Evolutionary conservation across 2,797 vertebrate genomes (phyloP).

Genomic region (Scleropages formosus): DNA sequence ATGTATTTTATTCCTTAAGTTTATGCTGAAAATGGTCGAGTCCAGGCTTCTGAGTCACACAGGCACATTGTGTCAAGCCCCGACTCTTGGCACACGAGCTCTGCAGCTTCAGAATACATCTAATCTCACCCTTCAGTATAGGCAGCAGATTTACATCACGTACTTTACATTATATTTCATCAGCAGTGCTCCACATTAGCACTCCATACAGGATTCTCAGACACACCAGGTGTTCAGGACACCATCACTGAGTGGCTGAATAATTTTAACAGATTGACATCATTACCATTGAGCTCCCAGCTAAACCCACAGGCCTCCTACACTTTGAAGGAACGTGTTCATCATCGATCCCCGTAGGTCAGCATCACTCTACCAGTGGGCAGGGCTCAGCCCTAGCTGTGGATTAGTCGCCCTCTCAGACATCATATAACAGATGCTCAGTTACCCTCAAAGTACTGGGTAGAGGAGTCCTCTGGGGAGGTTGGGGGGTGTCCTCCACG

Average conservation of each 20-base stretch:
- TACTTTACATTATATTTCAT: neutral
- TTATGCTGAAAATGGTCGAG: neutral
- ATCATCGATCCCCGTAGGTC: neutral
- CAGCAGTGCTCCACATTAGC: neutral
- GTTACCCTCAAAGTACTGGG: conserved; percentile 90
- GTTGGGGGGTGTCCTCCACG: conserved; percentile 76
- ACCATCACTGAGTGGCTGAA: neutral
- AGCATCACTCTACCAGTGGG: neutral
- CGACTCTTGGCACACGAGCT: neutral
- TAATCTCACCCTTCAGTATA: neutral
- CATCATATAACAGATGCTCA: neutral
- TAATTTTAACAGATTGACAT: neutral
- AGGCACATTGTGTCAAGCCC: neutral
- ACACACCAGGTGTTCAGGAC: too few species aligned
- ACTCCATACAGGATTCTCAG: neutral
- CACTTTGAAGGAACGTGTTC: neutral
- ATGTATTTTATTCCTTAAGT: neutral
- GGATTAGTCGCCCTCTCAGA: too few species aligned
- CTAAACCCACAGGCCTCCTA: neutral
- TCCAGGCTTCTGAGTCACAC: too few species aligned
- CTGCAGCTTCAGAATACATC: neutral
- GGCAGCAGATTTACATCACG: neutral
- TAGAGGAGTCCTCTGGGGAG: conserved; percentile 78
- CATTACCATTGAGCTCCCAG: neutral
- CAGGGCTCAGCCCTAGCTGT: neutral